phyloP scores from a whole-genome alignment of 2,113 vertebrate species.

The Cryptotis parvus region DNA sequence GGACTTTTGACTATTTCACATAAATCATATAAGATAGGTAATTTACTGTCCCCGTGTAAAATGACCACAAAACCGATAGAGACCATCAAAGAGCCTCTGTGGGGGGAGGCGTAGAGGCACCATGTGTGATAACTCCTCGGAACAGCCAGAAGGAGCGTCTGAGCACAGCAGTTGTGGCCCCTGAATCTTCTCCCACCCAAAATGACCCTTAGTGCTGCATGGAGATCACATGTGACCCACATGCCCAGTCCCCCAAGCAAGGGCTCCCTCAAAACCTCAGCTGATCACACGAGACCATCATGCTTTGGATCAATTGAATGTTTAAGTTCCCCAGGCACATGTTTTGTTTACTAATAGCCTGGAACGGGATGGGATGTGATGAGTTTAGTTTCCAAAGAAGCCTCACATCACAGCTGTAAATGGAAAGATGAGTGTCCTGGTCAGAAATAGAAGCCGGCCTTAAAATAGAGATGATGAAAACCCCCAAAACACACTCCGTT shows the following conservation, averaged over 20 bases:
- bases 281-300: background rate
- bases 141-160: background rate
- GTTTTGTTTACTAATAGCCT: background rate
- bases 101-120: too few species aligned
- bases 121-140: too few species aligned
- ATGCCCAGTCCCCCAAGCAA: too few species aligned
- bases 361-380: background rate
- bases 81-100: background rate
- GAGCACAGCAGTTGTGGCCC: too few species aligned
- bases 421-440: background rate
- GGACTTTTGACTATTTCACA: background rate
- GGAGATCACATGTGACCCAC: background rate
- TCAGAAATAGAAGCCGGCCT: background rate
- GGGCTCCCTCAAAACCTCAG: background rate
- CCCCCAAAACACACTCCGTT: background rate
- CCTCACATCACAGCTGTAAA: background rate
- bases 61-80: background rate
- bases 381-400: slow-evolving; percentile 44
- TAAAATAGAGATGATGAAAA: slow-evolving; percentile 15
- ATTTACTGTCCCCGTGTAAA: background rate
- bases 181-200: too few species aligned
- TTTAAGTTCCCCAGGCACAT: background rate
- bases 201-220: too few species aligned
- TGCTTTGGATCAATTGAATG: background rate
- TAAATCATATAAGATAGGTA: background rate